These are phyloP conservation scores for Brachymystax lenok DNA, from an alignment of 2,797 vertebrate genomes.

Conservation along the genomic window DNA sequence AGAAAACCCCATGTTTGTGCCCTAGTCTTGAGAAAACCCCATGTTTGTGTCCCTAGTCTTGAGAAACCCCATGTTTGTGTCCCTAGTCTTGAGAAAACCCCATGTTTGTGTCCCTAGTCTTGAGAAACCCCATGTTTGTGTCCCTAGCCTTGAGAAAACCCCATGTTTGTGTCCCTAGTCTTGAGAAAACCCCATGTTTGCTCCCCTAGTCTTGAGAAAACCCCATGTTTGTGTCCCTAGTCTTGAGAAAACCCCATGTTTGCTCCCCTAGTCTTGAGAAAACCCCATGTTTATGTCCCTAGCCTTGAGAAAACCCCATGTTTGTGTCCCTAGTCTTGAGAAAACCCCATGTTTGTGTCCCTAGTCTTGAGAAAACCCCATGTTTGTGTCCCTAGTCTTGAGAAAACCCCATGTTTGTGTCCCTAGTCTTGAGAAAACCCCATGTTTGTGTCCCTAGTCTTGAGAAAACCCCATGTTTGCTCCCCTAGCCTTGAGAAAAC, in stretches of 20 bases:
- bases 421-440: conserved; percentile 18
- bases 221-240: conserved; percentile 41
- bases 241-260: neutral
- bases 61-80: too few species aligned
- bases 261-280: conserved; percentile 40
- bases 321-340: conserved; percentile 40
- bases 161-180: conserved; percentile 39
- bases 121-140: too few species aligned
- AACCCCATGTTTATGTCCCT: conserved; percentile 37
- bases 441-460: conserved; percentile 39
- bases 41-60: too few species aligned
- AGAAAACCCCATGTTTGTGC: too few species aligned
- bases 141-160: conserved; percentile 26
- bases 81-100: too few species aligned
- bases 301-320: neutral
- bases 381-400: conserved; percentile 39
- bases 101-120: too few species aligned
- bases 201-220: conserved; percentile 33
- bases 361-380: conserved; percentile 15
- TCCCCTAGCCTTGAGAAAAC: conserved; percentile 30
- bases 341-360: conserved; percentile 31
- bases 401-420: conserved; percentile 27
- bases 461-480: conserved; percentile 18
- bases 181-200: conserved; percentile 13
- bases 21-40: too few species aligned